A percentile compares a stretch with the other conserved stretches of the same genome.
These are phyloP conservation scores for Pollenia angustigena DNA, from an alignment of 2,888 invertebrate genomes.

Conservation along the genomic window DNA sequence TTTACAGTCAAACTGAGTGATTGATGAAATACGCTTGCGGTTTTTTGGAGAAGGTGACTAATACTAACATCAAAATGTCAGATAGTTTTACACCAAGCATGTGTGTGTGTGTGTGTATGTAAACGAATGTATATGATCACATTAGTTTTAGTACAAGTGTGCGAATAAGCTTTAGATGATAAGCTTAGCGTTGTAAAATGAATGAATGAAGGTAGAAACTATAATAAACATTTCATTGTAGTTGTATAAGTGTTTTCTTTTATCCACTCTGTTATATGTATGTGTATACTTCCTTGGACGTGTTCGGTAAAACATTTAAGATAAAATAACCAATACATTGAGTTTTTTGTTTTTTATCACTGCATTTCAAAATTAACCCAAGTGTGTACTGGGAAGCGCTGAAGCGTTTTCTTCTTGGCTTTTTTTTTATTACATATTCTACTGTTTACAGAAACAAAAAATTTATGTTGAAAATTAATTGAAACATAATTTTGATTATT, in stretches of 20 bases:
- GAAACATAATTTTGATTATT: too few relatives aligned
- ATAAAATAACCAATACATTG: slow-evolving; percentile 25
- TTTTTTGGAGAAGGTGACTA: slow-evolving; percentile 61
- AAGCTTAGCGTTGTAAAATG: slow-evolving; percentile 47
- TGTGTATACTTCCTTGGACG: neutral
- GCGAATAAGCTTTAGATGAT: slow-evolving; percentile 54
- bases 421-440: slow-evolving; percentile 54
- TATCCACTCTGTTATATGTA: neutral
- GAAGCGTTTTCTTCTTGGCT: slow-evolving; percentile 52
- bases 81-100: slow-evolving; percentile 22
- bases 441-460: neutral
- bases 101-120: slow-evolving; percentile 13
- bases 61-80: slow-evolving; percentile 60
- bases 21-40: slow-evolving; percentile 77
- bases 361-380: slow-evolving; percentile 48
- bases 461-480: too few relatives aligned
- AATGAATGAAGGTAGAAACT: neutral
- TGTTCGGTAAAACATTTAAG: neutral
- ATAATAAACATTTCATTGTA: slow-evolving; percentile 1
- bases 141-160: slow-evolving; percentile 27
- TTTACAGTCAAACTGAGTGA: slow-evolving; percentile 73
- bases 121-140: neutral
- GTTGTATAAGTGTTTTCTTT: neutral
- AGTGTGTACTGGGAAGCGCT: slow-evolving; percentile 40
- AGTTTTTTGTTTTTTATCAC: neutral